Base-by-base conservation (phyloP, 53 echinoderm and acorn worm species). In the Holothuria leucospilota region DNA sequence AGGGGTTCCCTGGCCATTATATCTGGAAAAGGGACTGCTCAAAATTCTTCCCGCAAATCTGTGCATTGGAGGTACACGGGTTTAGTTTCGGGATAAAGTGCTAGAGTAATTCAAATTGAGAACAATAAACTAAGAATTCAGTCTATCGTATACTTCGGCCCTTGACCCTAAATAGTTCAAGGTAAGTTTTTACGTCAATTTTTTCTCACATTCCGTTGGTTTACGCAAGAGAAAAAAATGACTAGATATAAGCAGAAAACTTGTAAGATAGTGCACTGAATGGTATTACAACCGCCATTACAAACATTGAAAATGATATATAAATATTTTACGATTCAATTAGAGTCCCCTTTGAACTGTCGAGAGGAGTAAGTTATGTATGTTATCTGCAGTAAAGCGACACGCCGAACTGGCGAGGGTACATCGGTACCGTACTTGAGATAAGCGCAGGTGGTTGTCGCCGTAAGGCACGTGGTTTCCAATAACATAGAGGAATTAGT, bases 321-420 rank as follows among this genome's bases (percentile, higher is more conserved):
- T 70, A 70, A 40, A 70, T 39, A 70, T 70, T 70, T 70, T 70
- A 70, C 40, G 70, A 70, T 70, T 38, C 40, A 70, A 70, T 70
- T 70, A 70, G 70, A n/a, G 40, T 41, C 70, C 39, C 70, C 70
- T 56, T 56, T 56, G 56, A 56, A 56, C 56, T 18, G 18, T 56
- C 15, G 56, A 56, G 1, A 18, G 56, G 1, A 56, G 56, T 56
- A 56, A 56, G 56, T 56, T 56, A 56, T 18, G 56, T 12, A 18
- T 56, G 56, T 56, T 56, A 56, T 56, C 56, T 56, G 18, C 18
- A 16, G 15, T 15, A 18, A 18, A 16, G 18, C 56, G 56, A 56
- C 56, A 16, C 18, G 56, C 3, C 56, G 15, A 56, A 56, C 56
- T 1, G 18, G 18, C 18, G 18, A 56, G 56, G 56, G 56, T 56